Evolutionary conservation across 2,888 invertebrate genomes (phyloP).

Genomic region (Adela reaumurella): DNA sequence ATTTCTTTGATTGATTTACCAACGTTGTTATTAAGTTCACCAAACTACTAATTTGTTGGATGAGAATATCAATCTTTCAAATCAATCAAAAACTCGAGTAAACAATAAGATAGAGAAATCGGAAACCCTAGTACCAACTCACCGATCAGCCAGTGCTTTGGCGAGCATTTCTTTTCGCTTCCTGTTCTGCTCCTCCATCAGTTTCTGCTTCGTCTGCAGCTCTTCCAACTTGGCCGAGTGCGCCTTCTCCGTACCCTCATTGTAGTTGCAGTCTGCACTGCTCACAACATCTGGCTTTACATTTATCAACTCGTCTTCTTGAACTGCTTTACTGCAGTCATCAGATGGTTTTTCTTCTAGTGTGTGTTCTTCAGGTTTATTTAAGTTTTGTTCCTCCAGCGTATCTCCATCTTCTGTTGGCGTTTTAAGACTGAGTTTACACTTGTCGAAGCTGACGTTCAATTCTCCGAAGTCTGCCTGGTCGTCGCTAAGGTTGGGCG

Average conservation of each 20-base stretch:
- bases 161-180: conserved; percentile 69
- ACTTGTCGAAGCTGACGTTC: conserved; percentile 36
- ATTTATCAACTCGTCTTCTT: conserved; percentile 13
- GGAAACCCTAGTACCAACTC: too few species aligned
- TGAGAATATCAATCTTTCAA: too few species aligned
- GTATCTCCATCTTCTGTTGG: conserved; percentile 11
- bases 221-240: conserved; percentile 60
- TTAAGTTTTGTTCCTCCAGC: too few species aligned
- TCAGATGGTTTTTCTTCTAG: too few species aligned
- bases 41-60: too few species aligned
- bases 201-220: conserved; percentile 66
- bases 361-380: conserved; percentile 10
- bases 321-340: too few species aligned
- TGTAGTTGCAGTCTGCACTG: conserved; percentile 27
- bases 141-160: conserved; percentile 72
- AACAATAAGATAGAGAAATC: neutral
- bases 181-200: conserved; percentile 78
- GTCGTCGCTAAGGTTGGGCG: conserved; percentile 16
- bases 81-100: too few species aligned
- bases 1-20: too few species aligned
- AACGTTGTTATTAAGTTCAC: too few species aligned
- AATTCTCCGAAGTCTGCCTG: conserved; percentile 27
- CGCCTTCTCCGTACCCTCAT: conserved; percentile 30
- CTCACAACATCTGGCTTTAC: conserved; percentile 30
- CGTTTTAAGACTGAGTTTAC: conserved; percentile 33